Percentiles rank a stretch among this genome's conserved stretches.
phyloP scores from a whole-genome alignment of 1,140 invertebrate species.

The Papilio glaucus region DNA sequence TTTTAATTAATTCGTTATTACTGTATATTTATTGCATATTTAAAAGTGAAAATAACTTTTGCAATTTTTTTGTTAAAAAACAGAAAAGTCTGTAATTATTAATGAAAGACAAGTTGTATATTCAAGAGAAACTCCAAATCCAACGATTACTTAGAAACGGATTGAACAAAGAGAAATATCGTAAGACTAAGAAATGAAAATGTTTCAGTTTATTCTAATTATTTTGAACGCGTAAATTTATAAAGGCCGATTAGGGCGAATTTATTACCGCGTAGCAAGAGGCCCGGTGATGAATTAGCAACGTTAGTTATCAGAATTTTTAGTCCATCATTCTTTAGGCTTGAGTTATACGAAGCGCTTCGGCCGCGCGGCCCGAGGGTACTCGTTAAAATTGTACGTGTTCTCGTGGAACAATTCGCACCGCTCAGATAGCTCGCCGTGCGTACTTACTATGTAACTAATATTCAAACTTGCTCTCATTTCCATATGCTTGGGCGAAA shows the following conservation, averaged over 20 bases:
- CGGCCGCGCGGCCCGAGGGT: slow-evolving; percentile 24
- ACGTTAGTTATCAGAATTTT: slow-evolving; percentile 38
- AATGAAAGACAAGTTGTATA: too few relatives aligned
- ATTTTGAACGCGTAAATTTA: slow-evolving; percentile 16
- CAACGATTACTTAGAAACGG: background rate
- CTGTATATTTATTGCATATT: too few relatives aligned
- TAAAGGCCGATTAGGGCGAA: slow-evolving; percentile 9
- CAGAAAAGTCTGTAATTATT: too few relatives aligned
- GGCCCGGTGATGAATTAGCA: slow-evolving; percentile 23
- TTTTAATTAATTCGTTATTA: too few relatives aligned
- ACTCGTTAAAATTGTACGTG: slow-evolving; percentile 39
- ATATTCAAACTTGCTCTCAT: slow-evolving; percentile 36
- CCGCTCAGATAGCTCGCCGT: slow-evolving; percentile 31
- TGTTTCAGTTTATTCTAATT: slow-evolving; percentile 19
- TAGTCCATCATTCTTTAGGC: slow-evolving; percentile 38
- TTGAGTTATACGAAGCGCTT: slow-evolving; percentile 36
- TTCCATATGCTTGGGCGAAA: slow-evolving; percentile 22
- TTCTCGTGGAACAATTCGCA: slow-evolving; percentile 35
- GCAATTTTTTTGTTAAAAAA: too few relatives aligned
- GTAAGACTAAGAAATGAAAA: background rate
- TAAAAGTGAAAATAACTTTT: too few relatives aligned
- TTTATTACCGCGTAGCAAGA: slow-evolving; percentile 3
- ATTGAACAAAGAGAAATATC: slow-evolving; percentile 4
- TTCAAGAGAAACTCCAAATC: too few relatives aligned
- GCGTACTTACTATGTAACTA: slow-evolving; percentile 33